Percentiles rank a stretch among this genome's conserved stretches.
phyloP scores from a whole-genome alignment of 2,113 vertebrate species.

The Embiotoca jacksoni region DNA sequence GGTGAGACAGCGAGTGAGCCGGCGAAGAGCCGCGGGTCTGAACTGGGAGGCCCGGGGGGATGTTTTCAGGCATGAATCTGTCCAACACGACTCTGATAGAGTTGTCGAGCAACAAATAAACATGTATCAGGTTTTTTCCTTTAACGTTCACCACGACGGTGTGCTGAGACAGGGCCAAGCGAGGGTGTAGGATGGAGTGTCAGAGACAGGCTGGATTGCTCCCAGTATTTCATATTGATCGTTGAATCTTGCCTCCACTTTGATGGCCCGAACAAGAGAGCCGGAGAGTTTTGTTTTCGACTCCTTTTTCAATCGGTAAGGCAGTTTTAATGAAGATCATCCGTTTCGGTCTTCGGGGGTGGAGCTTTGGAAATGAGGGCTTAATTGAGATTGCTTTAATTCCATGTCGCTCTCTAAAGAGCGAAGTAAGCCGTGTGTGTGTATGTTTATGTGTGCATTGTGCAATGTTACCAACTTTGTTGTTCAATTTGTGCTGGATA shows the following conservation, averaged over 20 bases:
- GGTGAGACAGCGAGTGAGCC: neutral
- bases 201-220: slow-evolving; percentile 11
- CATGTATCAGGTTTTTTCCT: slow-evolving; percentile 41
- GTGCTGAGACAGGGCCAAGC: slow-evolving; percentile 6
- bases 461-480: neutral
- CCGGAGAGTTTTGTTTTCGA: slow-evolving; percentile 12
- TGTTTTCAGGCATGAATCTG: slow-evolving; percentile 12
- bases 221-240: slow-evolving; percentile 54
- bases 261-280: slow-evolving; percentile 22
- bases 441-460: neutral
- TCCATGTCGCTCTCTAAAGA: slow-evolving; percentile 13
- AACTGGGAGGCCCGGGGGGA: neutral
- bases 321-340: slow-evolving; percentile 21
- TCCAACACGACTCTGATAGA: slow-evolving; percentile 32
- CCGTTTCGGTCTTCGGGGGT: slow-evolving; percentile 8
- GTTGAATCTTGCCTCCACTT: slow-evolving; percentile 13
- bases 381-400: slow-evolving; percentile 32
- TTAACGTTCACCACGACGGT: slow-evolving; percentile 32
- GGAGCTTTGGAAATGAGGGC: slow-evolving; percentile 1
- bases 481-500: slow-evolving; percentile 30
- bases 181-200: neutral
- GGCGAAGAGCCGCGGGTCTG: slow-evolving; percentile 5
- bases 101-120: slow-evolving; percentile 22
- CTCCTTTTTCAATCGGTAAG: neutral
- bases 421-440: neutral